Conservation (phyloP, 2,888 invertebrate genomes). For the Cacoxenus indagator region DNA sequence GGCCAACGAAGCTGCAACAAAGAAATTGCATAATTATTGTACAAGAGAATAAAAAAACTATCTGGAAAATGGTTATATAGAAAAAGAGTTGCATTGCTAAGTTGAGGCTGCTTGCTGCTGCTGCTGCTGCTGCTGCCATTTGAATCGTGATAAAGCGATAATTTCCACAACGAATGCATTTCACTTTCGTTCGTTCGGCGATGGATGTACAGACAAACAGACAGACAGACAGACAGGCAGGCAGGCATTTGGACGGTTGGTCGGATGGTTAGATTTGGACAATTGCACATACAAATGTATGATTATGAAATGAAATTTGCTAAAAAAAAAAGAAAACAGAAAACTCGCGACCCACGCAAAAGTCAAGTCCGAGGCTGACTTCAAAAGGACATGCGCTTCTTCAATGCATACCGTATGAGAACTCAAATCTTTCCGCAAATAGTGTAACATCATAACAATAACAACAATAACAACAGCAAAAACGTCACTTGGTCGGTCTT, state of each 20-base stretch:
- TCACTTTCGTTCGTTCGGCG: slow-evolving; percentile 41
- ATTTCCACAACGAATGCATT: slow-evolving; percentile 39
- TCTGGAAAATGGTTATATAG: too few relatives aligned
- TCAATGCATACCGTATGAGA: not conserved
- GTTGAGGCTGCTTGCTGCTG: not conserved
- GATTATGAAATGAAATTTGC: slow-evolving; percentile 11
- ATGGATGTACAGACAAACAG: not conserved
- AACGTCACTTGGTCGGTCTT: not conserved
- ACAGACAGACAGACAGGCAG: not conserved
- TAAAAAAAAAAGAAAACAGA: not conserved
- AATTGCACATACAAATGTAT: slow-evolving; percentile 8
- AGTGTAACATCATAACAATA: not conserved
- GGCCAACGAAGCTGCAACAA: slow-evolving; percentile 8
- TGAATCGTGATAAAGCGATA: slow-evolving; percentile 44
- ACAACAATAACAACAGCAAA: not conserved
- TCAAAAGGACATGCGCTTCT: not conserved
- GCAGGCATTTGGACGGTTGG: not conserved
- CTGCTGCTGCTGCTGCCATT: not conserved
- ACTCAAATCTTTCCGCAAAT: not conserved
- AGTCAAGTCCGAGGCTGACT: slow-evolving; percentile 9
- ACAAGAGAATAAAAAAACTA: slow-evolving; percentile 11
- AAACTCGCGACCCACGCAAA: slow-evolving; percentile 1
- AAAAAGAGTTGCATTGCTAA: not conserved
- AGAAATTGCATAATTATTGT: slow-evolving; percentile 32
- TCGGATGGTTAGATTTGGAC: not conserved